phyloP scores from a whole-genome alignment of 2,888 invertebrate species.

The Andricus curvator region DNA sequence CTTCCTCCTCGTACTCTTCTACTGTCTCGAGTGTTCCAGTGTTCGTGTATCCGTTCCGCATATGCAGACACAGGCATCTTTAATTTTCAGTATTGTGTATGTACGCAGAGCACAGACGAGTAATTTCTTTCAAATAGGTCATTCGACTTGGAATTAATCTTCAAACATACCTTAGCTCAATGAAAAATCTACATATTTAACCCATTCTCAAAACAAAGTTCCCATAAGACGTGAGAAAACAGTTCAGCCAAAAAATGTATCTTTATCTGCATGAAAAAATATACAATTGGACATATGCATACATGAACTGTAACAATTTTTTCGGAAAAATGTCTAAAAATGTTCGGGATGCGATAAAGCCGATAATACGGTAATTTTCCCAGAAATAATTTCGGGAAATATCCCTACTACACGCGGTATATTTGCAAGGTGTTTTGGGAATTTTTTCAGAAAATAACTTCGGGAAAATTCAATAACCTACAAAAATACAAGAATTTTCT shows the following conservation, averaged over 20 bases:
- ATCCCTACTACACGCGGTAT: too few relatives aligned
- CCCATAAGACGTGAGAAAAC: background rate
- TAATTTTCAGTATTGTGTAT: slow-evolving; percentile 17
- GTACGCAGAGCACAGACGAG: slow-evolving; percentile 36
- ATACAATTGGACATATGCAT: background rate
- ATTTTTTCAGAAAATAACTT: too few relatives aligned
- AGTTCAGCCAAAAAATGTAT: background rate
- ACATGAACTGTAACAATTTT: background rate
- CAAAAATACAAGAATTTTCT: too few relatives aligned
- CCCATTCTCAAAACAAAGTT: slow-evolving; percentile 26
- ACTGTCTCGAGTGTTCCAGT: slow-evolving; percentile 24
- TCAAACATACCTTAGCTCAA: slow-evolving; percentile 41
- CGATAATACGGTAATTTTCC: too few relatives aligned
- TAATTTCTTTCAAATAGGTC: slow-evolving; percentile 54
- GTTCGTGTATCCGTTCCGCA: slow-evolving; percentile 49
- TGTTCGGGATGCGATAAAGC: too few relatives aligned
- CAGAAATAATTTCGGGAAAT: too few relatives aligned
- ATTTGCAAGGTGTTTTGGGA: too few relatives aligned
- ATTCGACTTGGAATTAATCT: slow-evolving; percentile 53
- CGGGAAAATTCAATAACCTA: too few relatives aligned
- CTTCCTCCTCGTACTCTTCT: slow-evolving; percentile 57
- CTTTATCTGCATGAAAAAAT: background rate
- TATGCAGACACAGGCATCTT: slow-evolving; percentile 25
- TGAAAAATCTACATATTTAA: slow-evolving; percentile 44
- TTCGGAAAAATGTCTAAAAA: too few relatives aligned